Base-by-base conservation (phyloP, 2,888 invertebrate genomes). In the Clostera curtula region DNA sequence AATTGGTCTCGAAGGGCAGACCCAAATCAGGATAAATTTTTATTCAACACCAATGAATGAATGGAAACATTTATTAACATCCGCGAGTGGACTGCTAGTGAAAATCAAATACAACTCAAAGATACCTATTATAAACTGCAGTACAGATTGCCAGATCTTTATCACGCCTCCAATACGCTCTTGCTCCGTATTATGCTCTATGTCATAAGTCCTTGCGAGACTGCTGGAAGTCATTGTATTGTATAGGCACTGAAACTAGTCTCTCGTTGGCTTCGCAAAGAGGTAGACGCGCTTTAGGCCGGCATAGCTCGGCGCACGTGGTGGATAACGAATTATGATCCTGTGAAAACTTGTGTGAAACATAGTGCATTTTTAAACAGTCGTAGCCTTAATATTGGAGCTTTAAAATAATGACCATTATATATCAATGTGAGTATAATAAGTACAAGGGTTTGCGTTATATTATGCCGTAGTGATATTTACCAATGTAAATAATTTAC, bases 121-220 rank as follows among this genome's bases (percentile, higher is more conserved):
- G n/a, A n/a, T n/a, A n/a, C n/a, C n/a, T n/a, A n/a, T n/a, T n/a
- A n/a, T n/a, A n/a, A n/a, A n/a, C n/a, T n/a, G n/a, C n/a, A n/a
- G n/a, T n/a, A n/a, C n/a, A n/a, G n/a, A n/a, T n/a, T n/a, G n/a
- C n/a, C n/a, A n/a, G n/a, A n/a, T n/a, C n/a, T n/a, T n/a, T n/a
- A n/a, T n/a, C n/a, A n/a, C n/a, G n/a, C n/a, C n/a, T n/a, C n/a
- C n/a, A 31, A 21, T 24, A 27, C 33, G 36, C 30, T 30, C 38
- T 36, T 43, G 53, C 45, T 53, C 52, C 56, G 40, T 41, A 54
- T 55, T 60, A 58, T 53, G 56, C 60, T 54, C 49, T 62, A 53
- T 62, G 62, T 62, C 59, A 62, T 59, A 62, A 64, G 69, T 68
- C 68, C 66, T 72, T 68, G 59, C 56, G 55, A 49, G 49, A 50